Conservation (phyloP, 1,140 invertebrate genomes). For the Trichonephila clavata region DNA sequence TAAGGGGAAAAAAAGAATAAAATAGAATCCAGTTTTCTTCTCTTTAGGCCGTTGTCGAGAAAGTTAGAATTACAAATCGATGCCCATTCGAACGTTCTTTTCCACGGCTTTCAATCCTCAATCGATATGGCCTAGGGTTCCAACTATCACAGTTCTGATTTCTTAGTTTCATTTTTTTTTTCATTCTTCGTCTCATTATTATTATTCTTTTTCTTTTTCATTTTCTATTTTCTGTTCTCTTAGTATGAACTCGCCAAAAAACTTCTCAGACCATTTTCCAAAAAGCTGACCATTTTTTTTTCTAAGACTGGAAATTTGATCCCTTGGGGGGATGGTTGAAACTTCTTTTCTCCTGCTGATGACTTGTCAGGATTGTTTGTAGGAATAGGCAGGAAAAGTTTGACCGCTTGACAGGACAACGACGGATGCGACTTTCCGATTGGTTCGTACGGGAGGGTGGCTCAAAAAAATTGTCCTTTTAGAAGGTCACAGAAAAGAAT, state of each 20-base stretch:
- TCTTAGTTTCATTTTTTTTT: slow-evolving; percentile 43
- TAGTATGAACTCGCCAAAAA: slow-evolving; percentile 40
- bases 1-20: slow-evolving; percentile 34
- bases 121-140: slow-evolving; percentile 45
- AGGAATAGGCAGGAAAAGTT: slow-evolving; percentile 49
- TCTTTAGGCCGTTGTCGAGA: slow-evolving; percentile 71
- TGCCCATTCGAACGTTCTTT: slow-evolving; percentile 70
- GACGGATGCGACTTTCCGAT: not conserved
- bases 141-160: slow-evolving; percentile 64
- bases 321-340: slow-evolving; percentile 26
- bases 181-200: slow-evolving; percentile 47
- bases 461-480: not conserved
- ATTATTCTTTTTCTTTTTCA: slow-evolving; percentile 23
- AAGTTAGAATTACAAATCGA: slow-evolving; percentile 76
- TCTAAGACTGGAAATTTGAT: slow-evolving; percentile 40
- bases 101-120: not conserved
- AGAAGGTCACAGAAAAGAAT: too few relatives aligned
- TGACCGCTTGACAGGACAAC: slow-evolving; percentile 40
- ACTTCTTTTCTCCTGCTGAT: slow-evolving; percentile 45
- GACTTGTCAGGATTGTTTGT: slow-evolving; percentile 71
- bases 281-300: slow-evolving; percentile 53
- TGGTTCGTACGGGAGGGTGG: not conserved
- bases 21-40: slow-evolving; percentile 67
- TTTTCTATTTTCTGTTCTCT: slow-evolving; percentile 19
- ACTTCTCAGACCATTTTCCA: slow-evolving; percentile 33